Evolutionary conservation across 2,888 invertebrate genomes (phyloP).

Genomic region (Exephanes ischioxanthus): DNA sequence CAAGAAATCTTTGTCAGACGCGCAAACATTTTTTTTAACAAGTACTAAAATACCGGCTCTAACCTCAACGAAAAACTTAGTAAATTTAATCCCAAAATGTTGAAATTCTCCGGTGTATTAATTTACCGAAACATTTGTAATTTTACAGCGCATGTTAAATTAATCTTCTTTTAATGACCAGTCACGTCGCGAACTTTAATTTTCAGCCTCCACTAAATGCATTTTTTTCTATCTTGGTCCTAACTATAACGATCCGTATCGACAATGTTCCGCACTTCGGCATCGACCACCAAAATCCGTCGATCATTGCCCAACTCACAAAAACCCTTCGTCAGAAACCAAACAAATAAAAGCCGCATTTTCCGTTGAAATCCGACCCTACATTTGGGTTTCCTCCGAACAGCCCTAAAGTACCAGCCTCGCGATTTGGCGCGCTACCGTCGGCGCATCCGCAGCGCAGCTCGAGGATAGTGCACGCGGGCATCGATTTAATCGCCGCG

Average conservation of each 20-base stretch:
- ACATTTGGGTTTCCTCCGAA: background rate
- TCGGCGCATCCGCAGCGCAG: constrained; percentile 44
- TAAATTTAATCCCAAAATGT: too few relatives aligned
- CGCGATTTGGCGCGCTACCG: constrained; percentile 38
- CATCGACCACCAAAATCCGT: background rate
- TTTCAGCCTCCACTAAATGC: background rate
- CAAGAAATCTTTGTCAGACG: too few relatives aligned
- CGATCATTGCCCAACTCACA: too few relatives aligned
- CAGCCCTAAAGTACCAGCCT: constrained; percentile 13
- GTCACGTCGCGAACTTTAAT: background rate
- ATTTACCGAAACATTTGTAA: too few relatives aligned
- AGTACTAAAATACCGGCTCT: too few relatives aligned
- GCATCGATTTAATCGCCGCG: constrained; percentile 81
- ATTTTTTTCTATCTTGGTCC: background rate
- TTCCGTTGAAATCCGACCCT: too few relatives aligned
- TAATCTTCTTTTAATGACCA: background rate
- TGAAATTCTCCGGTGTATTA: too few relatives aligned
- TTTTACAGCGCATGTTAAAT: background rate
- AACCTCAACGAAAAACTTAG: background rate
- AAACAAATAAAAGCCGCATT: background rate
- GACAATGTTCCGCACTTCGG: background rate
- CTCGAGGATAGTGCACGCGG: constrained; percentile 48
- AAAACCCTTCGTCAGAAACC: too few relatives aligned
- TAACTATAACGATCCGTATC: background rate
- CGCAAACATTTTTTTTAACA: background rate